Conservation (phyloP, 1,140 invertebrate genomes). For the Dolichoris vasculosae region DNA sequence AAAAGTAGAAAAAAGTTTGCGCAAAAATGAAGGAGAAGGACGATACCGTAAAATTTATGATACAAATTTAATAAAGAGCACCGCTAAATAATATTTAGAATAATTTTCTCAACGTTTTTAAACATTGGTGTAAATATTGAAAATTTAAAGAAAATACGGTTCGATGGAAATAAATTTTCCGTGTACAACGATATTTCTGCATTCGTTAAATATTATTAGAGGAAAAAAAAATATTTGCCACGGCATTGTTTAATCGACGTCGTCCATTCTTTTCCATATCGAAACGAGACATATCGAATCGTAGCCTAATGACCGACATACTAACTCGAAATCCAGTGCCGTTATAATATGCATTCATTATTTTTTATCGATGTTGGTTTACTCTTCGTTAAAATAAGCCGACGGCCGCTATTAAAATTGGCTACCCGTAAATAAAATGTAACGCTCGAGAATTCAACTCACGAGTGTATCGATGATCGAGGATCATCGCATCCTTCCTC, state of each 20-base stretch:
- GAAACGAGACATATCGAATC: neutral
- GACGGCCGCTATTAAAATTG: constrained; percentile 52
- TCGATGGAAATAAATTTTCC: neutral
- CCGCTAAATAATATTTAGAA: neutral
- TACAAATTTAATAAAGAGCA: neutral
- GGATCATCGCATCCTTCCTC: neutral
- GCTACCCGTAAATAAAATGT: neutral
- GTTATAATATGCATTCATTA: constrained; percentile 42
- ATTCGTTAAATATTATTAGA: neutral
- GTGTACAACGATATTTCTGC: neutral
- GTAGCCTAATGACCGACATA: neutral
- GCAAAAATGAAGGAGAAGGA: too few species aligned
- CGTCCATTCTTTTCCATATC: neutral
- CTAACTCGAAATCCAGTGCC: neutral
- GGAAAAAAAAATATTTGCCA: neutral
- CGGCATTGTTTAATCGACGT: neutral
- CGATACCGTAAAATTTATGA: neutral
- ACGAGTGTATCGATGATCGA: too few species aligned
- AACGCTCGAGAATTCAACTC: too few species aligned
- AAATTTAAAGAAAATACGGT: neutral
- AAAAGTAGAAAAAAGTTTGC: too few species aligned
- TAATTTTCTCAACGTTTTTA: neutral
- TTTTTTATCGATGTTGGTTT: neutral
- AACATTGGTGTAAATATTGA: neutral
- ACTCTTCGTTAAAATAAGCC: neutral